Conservation (phyloP, 2,113 vertebrate genomes). For the Emydocephalus ijimae region DNA sequence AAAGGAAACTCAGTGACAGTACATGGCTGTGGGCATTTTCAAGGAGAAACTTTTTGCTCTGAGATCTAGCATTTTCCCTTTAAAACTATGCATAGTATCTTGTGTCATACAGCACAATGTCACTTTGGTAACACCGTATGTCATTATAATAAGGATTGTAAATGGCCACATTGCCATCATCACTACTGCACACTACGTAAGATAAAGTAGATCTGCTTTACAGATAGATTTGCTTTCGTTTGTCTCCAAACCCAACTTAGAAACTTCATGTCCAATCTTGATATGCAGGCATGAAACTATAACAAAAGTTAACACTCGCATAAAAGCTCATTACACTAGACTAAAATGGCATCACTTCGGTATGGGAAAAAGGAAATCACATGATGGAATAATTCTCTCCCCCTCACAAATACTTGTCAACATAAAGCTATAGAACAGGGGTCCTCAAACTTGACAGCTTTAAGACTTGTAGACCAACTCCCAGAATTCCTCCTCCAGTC, state of each 20-base stretch:
- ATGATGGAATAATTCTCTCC: not conserved
- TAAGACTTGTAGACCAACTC: no score
- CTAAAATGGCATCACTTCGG: not conserved
- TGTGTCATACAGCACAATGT: not conserved
- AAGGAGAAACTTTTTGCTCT: not conserved
- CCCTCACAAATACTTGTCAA: not conserved
- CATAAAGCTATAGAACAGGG: not conserved
- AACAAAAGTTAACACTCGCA: conserved; percentile 8
- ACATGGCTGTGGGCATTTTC: not conserved
- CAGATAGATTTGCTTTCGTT: not conserved
- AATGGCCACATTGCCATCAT: not conserved
- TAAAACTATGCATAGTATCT: not conserved
- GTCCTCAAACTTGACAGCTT: no score
- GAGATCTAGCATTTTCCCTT: not conserved
- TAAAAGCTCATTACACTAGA: not conserved
- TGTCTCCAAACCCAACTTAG: conserved; percentile 14
- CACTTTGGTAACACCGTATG: not conserved
- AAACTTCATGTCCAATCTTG: not conserved
- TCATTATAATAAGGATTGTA: not conserved
- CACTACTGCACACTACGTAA: not conserved
- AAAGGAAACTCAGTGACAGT: not conserved
- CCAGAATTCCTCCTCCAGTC: no score
- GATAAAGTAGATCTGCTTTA: not conserved
- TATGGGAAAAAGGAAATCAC: not conserved
- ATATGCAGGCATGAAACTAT: conserved; percentile 3